Evolutionary conservation across 2,113 vertebrate species (phyloP).

Genomic region (Anser brachyrhynchus): DNA sequence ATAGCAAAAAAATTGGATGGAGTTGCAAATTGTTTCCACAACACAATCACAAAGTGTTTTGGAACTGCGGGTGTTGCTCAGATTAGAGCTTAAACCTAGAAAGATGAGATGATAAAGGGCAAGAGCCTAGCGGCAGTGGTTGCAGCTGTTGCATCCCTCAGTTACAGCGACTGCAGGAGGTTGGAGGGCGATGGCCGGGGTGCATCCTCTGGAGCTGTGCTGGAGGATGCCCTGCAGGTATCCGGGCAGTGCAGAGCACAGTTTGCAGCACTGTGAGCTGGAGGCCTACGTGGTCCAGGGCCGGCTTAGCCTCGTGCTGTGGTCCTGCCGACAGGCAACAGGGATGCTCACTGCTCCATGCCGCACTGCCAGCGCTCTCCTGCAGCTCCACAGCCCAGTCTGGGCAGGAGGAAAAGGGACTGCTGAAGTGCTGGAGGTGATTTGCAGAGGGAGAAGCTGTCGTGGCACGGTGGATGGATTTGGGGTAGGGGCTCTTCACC

Average conservation of each 20-base stretch:
- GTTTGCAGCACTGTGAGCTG: fast-evolving
- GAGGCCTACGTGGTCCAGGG: fast-evolving
- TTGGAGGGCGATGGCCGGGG: not conserved
- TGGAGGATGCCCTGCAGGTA: not conserved
- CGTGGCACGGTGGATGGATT: fast-evolving
- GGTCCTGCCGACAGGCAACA: fast-evolving
- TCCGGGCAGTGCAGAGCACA: not conserved
- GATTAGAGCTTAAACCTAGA: not conserved
- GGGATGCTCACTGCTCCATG: not conserved
- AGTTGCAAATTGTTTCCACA: not conserved
- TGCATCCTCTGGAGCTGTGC: not conserved
- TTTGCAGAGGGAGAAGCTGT: not conserved
- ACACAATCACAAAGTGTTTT: not conserved
- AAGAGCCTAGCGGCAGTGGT: not conserved
- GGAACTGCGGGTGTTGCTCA: not conserved
- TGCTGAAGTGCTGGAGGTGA: not conserved
- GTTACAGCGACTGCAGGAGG: fast-evolving
- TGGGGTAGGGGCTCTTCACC: not conserved
- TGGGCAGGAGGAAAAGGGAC: fast-evolving
- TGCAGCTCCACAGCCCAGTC: fast-evolving
- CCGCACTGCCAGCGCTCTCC: fast-evolving
- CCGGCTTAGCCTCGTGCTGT: fast-evolving
- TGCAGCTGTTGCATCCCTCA: not conserved
- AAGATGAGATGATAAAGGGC: not conserved
- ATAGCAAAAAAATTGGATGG: not conserved